Percentiles rank a stretch among this genome's conserved stretches.
These are phyloP conservation scores for Gastrophysa polygoni DNA, from an alignment of 2,888 invertebrate species.

Conservation along the genomic window DNA sequence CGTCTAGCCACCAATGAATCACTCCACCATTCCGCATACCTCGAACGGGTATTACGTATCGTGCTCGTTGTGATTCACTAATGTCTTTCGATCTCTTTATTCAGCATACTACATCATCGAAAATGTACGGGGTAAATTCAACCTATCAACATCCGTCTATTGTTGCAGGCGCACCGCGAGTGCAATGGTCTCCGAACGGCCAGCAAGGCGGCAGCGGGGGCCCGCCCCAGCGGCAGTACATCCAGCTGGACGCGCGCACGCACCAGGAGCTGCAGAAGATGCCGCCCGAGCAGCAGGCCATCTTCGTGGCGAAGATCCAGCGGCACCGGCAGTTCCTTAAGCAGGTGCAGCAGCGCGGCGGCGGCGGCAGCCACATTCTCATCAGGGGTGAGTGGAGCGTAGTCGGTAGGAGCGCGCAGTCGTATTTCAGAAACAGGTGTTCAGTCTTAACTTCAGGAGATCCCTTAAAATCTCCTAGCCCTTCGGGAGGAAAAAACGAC, in stretches of 20 bases:
- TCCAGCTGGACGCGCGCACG: slow-evolving; percentile 82
- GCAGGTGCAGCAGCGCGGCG: slow-evolving; percentile 61
- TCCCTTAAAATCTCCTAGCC: no score
- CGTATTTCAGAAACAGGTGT: no score
- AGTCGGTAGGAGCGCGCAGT: no score
- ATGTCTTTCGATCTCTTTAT: no score
- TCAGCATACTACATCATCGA: no score
- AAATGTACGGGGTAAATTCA: no score
- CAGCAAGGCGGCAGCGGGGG: slow-evolving; percentile 38
- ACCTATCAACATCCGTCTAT: background rate
- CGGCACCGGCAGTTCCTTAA: slow-evolving; percentile 63
- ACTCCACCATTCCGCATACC: no score
- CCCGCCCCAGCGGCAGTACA: slow-evolving; percentile 68
- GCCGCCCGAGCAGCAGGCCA: slow-evolving; percentile 79
- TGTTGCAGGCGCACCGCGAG: slow-evolving; percentile 39
- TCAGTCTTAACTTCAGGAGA: no score
- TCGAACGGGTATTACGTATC: no score
- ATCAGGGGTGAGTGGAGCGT: slow-evolving; percentile 45
- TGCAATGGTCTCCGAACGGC: slow-evolving; percentile 50
- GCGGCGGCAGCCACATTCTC: slow-evolving; percentile 53
- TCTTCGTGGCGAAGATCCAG: slow-evolving; percentile 77
- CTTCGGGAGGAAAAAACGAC: no score
- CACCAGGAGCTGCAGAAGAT: slow-evolving; percentile 82
- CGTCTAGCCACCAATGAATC: no score
- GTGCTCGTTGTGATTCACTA: no score